A percentile compares a stretch with the other conserved stretches of the same genome.
phyloP scores from a whole-genome alignment of 2,888 invertebrate species.

The Nomada ruficornis region DNA sequence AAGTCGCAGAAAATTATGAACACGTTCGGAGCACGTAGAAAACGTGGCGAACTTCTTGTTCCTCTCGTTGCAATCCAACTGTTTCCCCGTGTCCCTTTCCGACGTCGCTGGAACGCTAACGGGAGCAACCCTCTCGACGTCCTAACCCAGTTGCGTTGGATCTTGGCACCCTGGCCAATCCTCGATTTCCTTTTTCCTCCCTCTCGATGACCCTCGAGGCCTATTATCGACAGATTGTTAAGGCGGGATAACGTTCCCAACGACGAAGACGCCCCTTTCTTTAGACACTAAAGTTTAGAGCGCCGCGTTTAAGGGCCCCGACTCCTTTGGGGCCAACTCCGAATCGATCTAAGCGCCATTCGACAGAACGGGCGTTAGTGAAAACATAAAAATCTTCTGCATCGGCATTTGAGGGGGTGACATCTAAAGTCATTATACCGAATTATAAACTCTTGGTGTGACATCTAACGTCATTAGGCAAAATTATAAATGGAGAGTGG shows the following conservation, averaged over 20 bases:
- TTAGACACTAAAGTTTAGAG: background rate
- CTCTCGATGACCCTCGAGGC: conserved; percentile 61
- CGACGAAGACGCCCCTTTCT: background rate
- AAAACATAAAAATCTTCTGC: too few species aligned
- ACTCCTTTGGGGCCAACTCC: too few species aligned
- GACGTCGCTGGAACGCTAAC: conserved; percentile 61
- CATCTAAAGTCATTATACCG: too few species aligned
- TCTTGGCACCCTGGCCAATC: conserved; percentile 75
- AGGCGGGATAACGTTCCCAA: conserved; percentile 49
- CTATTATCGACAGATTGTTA: conserved; percentile 65
- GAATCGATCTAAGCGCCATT: too few species aligned
- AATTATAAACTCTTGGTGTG: too few species aligned
- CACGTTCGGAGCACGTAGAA: conserved; percentile 56
- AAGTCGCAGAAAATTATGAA: conserved; percentile 48
- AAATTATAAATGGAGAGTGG: too few species aligned
- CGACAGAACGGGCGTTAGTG: too few species aligned
- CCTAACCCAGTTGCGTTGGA: conserved; percentile 62
- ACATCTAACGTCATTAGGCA: too few species aligned
- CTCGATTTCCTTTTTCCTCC: conserved; percentile 63
- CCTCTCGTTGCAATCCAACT: conserved; percentile 27
- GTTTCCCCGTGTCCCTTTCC: conserved; percentile 44
- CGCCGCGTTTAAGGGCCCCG: conserved; percentile 33
- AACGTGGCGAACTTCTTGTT: conserved; percentile 32
- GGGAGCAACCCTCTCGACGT: conserved; percentile 70
- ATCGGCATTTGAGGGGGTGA: too few species aligned